Evolutionary conservation across 2,888 invertebrate genomes (phyloP).

Genomic region (Smittia sp.): DNA sequence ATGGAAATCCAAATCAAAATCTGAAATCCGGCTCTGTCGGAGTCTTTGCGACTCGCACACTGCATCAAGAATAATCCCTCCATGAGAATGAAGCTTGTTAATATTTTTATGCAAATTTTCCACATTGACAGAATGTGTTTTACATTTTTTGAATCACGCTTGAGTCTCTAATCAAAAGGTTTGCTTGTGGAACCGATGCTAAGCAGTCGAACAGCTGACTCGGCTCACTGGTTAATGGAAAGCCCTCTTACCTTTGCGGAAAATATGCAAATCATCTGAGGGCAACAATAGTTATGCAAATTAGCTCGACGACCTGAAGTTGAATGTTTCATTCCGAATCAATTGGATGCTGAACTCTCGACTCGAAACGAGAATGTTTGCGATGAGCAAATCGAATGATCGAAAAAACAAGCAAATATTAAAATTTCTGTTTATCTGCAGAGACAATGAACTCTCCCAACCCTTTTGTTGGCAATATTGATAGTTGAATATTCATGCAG

Average conservation of each 20-base stretch:
- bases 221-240: not conserved
- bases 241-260: slow-evolving; percentile 25
- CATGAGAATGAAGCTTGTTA: slow-evolving; percentile 15
- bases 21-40: too few species aligned
- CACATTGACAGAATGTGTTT: slow-evolving; percentile 26
- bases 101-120: slow-evolving; percentile 30
- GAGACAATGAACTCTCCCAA: not conserved
- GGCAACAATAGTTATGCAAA: slow-evolving; percentile 36
- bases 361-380: not conserved
- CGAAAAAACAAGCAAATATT: not conserved
- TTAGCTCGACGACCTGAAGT: slow-evolving; percentile 26
- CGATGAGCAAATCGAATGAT: not conserved
- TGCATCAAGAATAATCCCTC: not conserved
- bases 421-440: not conserved
- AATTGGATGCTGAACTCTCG: not conserved
- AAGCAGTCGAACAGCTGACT: slow-evolving; percentile 32
- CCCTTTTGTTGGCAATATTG: not conserved
- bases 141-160: slow-evolving; percentile 32
- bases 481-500: slow-evolving; percentile 27
- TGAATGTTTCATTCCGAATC: not conserved
- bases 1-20: too few species aligned
- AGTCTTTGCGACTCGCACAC: too few species aligned
- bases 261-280: slow-evolving; percentile 34
- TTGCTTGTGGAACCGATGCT: slow-evolving; percentile 9
- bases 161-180: slow-evolving; percentile 33